Evolutionary conservation across 2,888 invertebrate species (phyloP).

Genomic region (Stenchaetothrips biformis): DNA sequence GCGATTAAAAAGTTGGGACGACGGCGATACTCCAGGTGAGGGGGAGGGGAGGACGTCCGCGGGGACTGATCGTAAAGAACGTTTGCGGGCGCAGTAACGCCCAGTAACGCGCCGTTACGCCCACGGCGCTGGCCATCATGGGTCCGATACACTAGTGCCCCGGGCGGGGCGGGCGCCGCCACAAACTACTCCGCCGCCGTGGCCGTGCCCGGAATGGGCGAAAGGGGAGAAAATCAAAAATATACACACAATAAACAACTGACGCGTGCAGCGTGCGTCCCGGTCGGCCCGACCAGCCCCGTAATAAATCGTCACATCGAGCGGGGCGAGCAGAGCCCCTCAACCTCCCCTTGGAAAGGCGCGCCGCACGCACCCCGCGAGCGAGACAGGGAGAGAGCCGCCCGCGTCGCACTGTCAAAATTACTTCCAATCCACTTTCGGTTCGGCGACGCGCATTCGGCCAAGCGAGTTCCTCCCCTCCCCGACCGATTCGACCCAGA

Average conservation of each 20-base stretch:
- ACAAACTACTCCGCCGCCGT: too few species aligned
- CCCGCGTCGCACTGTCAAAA: too few species aligned
- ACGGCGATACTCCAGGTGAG: background rate
- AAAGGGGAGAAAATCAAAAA: too few species aligned
- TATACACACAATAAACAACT: background rate
- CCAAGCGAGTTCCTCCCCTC: too few species aligned
- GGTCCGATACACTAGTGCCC: too few species aligned
- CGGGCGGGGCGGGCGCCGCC: too few species aligned
- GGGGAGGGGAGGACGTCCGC: background rate
- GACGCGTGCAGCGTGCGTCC: background rate
- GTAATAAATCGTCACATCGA: conserved; percentile 12
- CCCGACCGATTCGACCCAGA: too few species aligned
- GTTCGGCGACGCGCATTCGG: too few species aligned
- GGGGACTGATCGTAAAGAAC: background rate
- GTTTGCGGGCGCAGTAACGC: background rate
- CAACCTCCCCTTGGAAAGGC: background rate
- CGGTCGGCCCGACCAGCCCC: background rate
- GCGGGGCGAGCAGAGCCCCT: background rate
- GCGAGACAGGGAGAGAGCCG: background rate
- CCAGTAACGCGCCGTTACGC: background rate
- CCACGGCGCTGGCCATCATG: background rate
- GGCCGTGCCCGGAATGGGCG: too few species aligned
- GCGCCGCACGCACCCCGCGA: background rate
- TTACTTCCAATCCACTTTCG: too few species aligned
- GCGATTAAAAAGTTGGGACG: conserved; percentile 12